Evolutionary conservation across 2,888 invertebrate genomes (phyloP), one percentile per base, ranked within the genome.

Genomic region (Diploptera punctata): DNA sequence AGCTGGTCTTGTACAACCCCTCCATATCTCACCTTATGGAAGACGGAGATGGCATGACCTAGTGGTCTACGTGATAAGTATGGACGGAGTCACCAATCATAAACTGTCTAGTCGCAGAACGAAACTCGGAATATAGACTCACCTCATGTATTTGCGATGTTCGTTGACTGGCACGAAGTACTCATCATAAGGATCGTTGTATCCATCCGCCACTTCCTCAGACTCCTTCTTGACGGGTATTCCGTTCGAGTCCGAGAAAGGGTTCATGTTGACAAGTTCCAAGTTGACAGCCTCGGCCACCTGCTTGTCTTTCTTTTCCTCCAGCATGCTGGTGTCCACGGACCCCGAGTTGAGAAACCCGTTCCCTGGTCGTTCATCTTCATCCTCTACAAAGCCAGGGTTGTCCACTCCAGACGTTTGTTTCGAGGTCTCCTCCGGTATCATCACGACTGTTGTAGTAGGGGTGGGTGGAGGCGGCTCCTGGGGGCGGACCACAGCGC

Each of bases 161-260:
- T 93, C 92, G 81, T 94, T 93, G 76, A 94, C 93, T 33, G 93
- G 93, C 75, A 94, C 93, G 81, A 93, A 93, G 83, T 93, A 93
- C 79, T 93, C 93, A 79, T 93, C 93, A 81, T 93, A 93, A 4
- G 91, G 91, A 81, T 91, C 91, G 43, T 21, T 67, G 71, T 77
- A 78, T 26, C 78, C 77, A 72, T 76, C 76, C 9, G 38, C 33
- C 5, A 33, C 86, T 76, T 90, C 89, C 10, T 76, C 76, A 3
- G 76, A 73, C 67, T 78, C 90, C 80, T 89, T 91, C 82, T 91
- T 91, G 60, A 85, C 80, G 1, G 87, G 87, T 70, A 87, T 86
- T 4, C 77, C 79, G 73, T 82, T 81, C 71, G 86, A 83, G 77
- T 88, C 88, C 33, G 33, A 76, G 77, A 82, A 82, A 26, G 89